Conservation (phyloP, 2,797 vertebrate species). For the Eulemur albifrons region DNA sequence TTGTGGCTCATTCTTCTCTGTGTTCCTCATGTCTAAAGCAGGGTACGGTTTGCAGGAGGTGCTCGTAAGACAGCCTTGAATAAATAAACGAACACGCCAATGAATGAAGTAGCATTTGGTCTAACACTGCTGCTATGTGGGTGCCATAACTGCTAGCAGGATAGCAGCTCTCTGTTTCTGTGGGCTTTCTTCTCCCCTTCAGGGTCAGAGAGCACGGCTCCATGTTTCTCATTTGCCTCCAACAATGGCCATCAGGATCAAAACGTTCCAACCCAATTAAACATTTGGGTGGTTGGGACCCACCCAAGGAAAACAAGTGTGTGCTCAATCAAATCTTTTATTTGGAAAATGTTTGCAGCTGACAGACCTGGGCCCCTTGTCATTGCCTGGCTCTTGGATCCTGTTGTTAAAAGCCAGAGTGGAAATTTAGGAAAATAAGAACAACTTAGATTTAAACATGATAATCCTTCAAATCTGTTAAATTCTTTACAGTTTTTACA, state of each 20-base stretch:
- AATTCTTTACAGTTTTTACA: conserved; percentile 21
- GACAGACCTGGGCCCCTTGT: conserved; percentile 32
- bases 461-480: conserved; percentile 38
- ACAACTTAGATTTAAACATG: not conserved
- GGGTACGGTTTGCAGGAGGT: not conserved
- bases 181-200: not conserved
- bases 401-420: conserved; percentile 53
- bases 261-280: conserved; percentile 69
- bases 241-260: conserved; percentile 50
- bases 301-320: conserved; percentile 66
- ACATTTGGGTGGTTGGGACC: conserved; percentile 63
- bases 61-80: not conserved
- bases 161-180: not conserved
- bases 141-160: not conserved
- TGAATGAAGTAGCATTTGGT: not conserved
- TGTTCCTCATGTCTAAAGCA: not conserved
- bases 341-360: conserved; percentile 72
- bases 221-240: not conserved
- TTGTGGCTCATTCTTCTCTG: not conserved
- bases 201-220: conserved; percentile 17
- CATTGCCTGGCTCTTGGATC: conserved; percentile 1
- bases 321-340: conserved; percentile 71
- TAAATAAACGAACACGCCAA: not conserved
- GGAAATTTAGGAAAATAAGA: conserved; percentile 56
- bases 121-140: not conserved